A percentile compares a stretch with the other conserved stretches of the same genome.
Evolutionary conservation across 2,113 vertebrate species (phyloP).

Genomic region (Xiphophorus maculatus): DNA sequence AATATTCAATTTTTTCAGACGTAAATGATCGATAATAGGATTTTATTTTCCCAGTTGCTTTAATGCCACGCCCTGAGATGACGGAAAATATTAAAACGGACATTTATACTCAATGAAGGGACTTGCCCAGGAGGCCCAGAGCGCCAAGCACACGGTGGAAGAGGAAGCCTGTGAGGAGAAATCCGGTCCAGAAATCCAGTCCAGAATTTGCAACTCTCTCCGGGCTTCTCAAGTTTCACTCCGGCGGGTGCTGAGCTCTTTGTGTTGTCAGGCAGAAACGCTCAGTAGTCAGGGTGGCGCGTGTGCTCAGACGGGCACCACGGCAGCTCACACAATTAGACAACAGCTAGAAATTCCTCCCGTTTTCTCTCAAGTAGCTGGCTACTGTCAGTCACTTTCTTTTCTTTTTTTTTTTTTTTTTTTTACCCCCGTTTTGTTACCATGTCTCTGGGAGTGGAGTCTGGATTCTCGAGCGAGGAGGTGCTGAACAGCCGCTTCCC

Average conservation of each 20-base stretch:
- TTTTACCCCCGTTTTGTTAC: neutral
- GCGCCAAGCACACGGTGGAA: neutral
- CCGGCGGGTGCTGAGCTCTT: constrained; percentile 45
- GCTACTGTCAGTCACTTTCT: neutral
- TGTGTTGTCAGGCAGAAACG: constrained; percentile 75
- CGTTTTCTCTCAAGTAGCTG: neutral
- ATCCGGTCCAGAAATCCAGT: constrained; percentile 19
- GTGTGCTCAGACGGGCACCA: constrained; percentile 21
- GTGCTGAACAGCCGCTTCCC: constrained; percentile 91
- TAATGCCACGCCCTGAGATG: too few species aligned
- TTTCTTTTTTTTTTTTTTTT: neutral
- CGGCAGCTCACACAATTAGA: neutral
- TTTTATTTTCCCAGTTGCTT: too few species aligned
- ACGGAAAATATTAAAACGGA: too few species aligned
- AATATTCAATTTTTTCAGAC: too few species aligned
- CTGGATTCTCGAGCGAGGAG: constrained; percentile 97
- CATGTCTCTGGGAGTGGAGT: constrained; percentile 84
- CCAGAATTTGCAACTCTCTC: constrained; percentile 36
- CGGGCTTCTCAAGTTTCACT: constrained; percentile 47
- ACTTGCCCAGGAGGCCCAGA: too few species aligned
- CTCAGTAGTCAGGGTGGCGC: constrained; percentile 35
- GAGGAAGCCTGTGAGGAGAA: neutral
- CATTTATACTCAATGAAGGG: too few species aligned
- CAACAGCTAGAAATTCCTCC: neutral
- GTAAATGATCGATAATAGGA: too few species aligned